Conservation (phyloP, 2,113 vertebrate species). For the Grammomys surdaster region DNA sequence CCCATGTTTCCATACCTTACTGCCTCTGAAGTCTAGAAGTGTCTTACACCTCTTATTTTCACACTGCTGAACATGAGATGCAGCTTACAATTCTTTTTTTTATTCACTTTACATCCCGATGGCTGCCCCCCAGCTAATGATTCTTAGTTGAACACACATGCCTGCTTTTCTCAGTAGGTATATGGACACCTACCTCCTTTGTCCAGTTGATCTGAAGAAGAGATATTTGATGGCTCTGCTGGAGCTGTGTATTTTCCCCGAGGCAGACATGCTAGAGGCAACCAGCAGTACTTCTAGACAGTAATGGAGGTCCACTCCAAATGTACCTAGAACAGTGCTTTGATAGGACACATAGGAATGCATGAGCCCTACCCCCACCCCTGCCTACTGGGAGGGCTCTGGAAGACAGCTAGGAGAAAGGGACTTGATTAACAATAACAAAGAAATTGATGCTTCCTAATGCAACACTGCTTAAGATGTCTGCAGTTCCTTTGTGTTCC, state of each 20-base stretch:
- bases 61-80: not conserved
- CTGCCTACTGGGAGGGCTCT: not conserved
- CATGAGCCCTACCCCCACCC: not conserved
- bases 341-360: not conserved
- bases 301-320: not conserved
- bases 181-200: not conserved
- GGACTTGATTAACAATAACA: not conserved
- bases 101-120: too few relatives aligned
- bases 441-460: not conserved
- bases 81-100: not conserved
- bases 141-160: not conserved
- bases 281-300: not conserved
- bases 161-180: not conserved
- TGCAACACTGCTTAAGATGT: not conserved
- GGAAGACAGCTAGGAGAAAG: not conserved
- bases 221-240: not conserved
- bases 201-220: not conserved
- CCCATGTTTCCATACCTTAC: not conserved
- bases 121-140: not conserved
- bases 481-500: not conserved
- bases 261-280: not conserved
- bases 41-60: slow-evolving; percentile 41
- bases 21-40: not conserved
- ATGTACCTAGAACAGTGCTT: not conserved
- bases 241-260: not conserved